These are phyloP conservation scores for Euzophera pinguis DNA, from an alignment of 2,888 invertebrate species.

Conservation along the genomic window DNA sequence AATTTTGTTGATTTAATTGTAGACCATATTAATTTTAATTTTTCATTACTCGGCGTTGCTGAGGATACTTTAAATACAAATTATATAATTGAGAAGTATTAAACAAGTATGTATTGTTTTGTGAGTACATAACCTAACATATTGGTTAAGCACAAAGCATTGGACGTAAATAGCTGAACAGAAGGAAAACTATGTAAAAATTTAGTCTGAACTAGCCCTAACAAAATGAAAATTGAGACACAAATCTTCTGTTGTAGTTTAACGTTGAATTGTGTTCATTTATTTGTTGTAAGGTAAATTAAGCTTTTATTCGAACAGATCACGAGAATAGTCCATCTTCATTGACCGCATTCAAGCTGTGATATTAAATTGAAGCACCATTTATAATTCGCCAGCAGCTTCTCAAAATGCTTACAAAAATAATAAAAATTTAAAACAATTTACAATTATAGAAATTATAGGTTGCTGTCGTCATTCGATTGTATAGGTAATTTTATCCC, in stretches of 20 bases:
- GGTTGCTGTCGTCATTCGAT: background rate
- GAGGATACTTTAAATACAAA: too few species aligned
- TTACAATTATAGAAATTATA: background rate
- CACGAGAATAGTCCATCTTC: conserved; percentile 1
- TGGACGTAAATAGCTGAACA: too few species aligned
- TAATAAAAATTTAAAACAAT: background rate
- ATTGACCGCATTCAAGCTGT: conserved; percentile 6
- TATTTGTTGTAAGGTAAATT: conserved; percentile 5
- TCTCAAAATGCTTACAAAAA: background rate
- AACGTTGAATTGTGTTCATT: conserved; percentile 3
- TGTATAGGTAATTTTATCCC: background rate
- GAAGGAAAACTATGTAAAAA: too few species aligned
- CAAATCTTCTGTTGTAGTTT: background rate
- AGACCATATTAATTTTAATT: too few species aligned
- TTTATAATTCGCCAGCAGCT: background rate
- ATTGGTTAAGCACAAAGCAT: too few species aligned
- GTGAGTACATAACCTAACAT: too few species aligned
- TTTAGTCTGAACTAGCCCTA: background rate
- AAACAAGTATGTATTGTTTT: too few species aligned
- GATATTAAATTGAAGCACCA: background rate
- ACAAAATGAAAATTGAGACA: conserved; percentile 7
- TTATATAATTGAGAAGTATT: too few species aligned
- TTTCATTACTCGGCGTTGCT: too few species aligned
- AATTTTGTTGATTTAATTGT: too few species aligned
- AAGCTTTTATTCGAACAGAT: conserved; percentile 1